phyloP scores from a whole-genome alignment of 2,888 invertebrate species.

The Diogma glabrata region DNA sequence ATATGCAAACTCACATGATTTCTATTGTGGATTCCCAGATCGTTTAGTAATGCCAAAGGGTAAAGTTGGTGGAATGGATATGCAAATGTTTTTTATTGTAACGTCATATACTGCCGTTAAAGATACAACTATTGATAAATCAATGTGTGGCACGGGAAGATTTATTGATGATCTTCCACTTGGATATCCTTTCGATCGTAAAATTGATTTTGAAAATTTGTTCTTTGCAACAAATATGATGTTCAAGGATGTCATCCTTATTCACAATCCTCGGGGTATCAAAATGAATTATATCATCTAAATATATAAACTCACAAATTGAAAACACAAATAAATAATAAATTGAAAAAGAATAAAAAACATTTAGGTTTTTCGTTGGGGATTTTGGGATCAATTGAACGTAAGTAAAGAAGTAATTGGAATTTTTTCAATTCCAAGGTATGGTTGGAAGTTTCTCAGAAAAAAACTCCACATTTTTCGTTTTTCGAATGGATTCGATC shows the following conservation, averaged over 20 bases:
- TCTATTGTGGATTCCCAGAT: conserved; percentile 45
- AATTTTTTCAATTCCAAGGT: too few relatives aligned
- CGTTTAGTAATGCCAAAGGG: conserved; percentile 54
- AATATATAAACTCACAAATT: too few relatives aligned
- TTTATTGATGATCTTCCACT: conserved; percentile 39
- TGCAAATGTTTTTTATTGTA: conserved; percentile 48
- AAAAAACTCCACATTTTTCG: too few relatives aligned
- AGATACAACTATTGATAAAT: not conserved
- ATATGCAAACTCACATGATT: conserved; percentile 19
- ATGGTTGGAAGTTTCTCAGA: too few relatives aligned
- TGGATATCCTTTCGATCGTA: conserved; percentile 40
- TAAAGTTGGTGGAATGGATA: conserved; percentile 46
- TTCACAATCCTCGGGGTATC: too few relatives aligned
- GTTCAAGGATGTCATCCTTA: conserved; percentile 31
- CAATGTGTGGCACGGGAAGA: conserved; percentile 21
- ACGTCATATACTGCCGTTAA: conserved; percentile 33
- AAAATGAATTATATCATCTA: too few relatives aligned
- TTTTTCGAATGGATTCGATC: too few relatives aligned
- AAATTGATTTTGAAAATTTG: conserved; percentile 28
- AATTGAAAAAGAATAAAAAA: too few relatives aligned
- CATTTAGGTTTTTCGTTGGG: too few relatives aligned
- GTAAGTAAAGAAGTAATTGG: too few relatives aligned
- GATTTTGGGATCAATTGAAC: too few relatives aligned
- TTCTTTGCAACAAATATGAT: conserved; percentile 37
- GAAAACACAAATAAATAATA: too few relatives aligned